phyloP scores from a whole-genome alignment of 2,797 vertebrate genomes.

The Peromyscus aztecus region DNA sequence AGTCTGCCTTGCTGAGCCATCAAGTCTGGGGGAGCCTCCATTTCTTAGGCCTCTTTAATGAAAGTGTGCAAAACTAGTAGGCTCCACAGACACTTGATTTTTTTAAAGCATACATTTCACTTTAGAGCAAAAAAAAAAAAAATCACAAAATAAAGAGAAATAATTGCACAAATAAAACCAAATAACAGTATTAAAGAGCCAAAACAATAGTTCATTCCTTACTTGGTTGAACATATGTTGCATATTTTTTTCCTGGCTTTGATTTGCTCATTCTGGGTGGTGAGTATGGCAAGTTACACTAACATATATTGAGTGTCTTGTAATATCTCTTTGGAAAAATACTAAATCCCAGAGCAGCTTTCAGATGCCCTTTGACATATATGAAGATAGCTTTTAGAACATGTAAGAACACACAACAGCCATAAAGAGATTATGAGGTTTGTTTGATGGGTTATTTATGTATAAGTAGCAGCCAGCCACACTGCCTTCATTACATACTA shows the following conservation, averaged over 20 bases:
- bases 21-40: neutral
- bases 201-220: neutral
- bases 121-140: neutral
- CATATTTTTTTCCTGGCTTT: neutral
- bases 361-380: neutral
- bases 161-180: neutral
- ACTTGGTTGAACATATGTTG: neutral
- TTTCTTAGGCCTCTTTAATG: neutral
- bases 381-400: neutral
- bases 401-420: neutral
- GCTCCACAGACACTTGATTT: neutral
- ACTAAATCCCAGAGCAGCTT: neutral
- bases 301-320: neutral
- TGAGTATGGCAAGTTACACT: neutral
- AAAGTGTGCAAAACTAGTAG: constrained; percentile 45
- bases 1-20: neutral
- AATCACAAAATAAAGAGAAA: constrained; percentile 66
- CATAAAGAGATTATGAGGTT: neutral
- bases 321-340: neutral
- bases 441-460: neutral
- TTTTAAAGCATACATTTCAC: neutral
- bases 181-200: constrained; percentile 23
- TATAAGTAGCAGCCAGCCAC: neutral
- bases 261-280: neutral
- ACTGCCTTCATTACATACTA: neutral